These are phyloP conservation scores for Labeo catla DNA, from an alignment of 2,113 vertebrate species.

Conservation along the genomic window DNA sequence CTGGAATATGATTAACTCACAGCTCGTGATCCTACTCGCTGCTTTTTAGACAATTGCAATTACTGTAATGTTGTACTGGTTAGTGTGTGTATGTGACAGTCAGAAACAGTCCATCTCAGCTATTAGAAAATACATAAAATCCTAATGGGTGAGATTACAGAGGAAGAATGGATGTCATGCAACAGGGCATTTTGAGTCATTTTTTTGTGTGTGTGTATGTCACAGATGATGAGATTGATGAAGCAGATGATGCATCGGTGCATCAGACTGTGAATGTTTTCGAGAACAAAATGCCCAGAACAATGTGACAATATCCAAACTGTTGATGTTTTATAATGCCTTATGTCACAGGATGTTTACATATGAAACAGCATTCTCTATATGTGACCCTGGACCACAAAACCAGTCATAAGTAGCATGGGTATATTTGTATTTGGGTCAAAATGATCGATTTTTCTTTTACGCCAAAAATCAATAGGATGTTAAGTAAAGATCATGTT, in stretches of 20 bases:
- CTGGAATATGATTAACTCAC: constrained; percentile 66
- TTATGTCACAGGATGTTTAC: not conserved
- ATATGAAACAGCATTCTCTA: not conserved
- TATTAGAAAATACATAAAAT: constrained; percentile 64
- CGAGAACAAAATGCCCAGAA: constrained; percentile 5
- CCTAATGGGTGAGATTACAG: constrained; percentile 52
- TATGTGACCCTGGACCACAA: not conserved
- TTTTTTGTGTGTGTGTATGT: not conserved
- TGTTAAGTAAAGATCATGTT: too few species aligned
- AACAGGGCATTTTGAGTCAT: constrained; percentile 6
- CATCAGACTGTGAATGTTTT: constrained; percentile 6
- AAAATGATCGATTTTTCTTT: too few species aligned
- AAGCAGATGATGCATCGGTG: constrained; percentile 14
- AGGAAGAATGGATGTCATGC: constrained; percentile 36
- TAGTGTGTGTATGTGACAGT: constrained; percentile 28
- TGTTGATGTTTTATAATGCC: not conserved
- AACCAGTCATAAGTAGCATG: too few species aligned
- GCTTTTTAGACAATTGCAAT: constrained; percentile 70
- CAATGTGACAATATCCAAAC: not conserved
- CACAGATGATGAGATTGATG: constrained; percentile 30
- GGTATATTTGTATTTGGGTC: too few species aligned
- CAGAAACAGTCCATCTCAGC: constrained; percentile 43
- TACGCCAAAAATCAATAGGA: too few species aligned
- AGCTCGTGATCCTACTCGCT: constrained; percentile 55
- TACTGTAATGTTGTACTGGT: constrained; percentile 68